Evolutionary conservation across 2,888 invertebrate species (phyloP).

Genomic region (Dolichopus griseipennis): DNA sequence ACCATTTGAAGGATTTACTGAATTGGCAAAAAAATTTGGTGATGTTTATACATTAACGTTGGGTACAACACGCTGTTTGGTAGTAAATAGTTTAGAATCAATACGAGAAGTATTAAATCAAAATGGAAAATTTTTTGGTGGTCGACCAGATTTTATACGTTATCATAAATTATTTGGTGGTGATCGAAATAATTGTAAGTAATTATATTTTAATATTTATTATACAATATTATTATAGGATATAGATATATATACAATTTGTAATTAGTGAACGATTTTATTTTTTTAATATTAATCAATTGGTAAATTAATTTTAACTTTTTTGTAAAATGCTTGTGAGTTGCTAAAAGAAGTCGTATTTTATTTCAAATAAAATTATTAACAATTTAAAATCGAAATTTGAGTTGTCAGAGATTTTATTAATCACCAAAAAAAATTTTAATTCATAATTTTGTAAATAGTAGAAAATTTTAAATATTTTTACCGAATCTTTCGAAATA

Average conservation of each 20-base stretch:
- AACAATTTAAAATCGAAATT: no score
- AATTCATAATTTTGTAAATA: no score
- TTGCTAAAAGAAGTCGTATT: no score
- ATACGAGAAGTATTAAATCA: constrained; percentile 69
- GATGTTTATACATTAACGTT: constrained; percentile 62
- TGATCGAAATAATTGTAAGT: constrained; percentile 81
- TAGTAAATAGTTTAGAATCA: constrained; percentile 62
- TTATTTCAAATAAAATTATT: no score
- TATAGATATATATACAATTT: constrained; percentile 2
- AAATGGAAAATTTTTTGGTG: constrained; percentile 73
- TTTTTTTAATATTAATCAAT: no score
- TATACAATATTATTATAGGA: neutral
- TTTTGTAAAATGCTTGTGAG: no score
- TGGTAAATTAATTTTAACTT: no score
- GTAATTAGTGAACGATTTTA: neutral
- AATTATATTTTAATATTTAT: constrained; percentile 8
- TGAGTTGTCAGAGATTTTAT: no score
- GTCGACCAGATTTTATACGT: constrained; percentile 70
- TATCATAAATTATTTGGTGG: constrained; percentile 77
- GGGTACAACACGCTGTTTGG: constrained; percentile 59
- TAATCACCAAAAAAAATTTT: no score
- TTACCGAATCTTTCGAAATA: no score
- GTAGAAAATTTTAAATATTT: no score
- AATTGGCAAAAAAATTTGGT: constrained; percentile 59
- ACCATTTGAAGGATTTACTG: constrained; percentile 65